Percentiles rank a stretch among this genome's conserved stretches.
Evolutionary conservation across 2,797 vertebrate genomes (phyloP).

Genomic region (Benthosema pterotum): DNA sequence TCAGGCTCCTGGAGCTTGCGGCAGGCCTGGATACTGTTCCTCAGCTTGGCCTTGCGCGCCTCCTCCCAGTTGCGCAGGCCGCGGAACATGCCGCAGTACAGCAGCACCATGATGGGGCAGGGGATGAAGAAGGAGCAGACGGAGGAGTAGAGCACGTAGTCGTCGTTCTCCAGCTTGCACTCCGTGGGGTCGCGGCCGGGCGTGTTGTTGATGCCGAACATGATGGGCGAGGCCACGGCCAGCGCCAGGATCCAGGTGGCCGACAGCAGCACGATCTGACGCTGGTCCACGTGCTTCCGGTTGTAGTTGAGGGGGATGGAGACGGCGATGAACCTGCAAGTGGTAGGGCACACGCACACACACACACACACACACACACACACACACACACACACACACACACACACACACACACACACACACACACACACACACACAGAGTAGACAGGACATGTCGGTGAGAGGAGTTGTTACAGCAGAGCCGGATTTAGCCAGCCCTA

Average conservation of each 20-base stretch:
- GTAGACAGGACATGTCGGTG: no score
- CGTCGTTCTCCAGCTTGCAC: conserved; percentile 91
- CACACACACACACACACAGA: no score
- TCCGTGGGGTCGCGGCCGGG: conserved; percentile 82
- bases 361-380: no score
- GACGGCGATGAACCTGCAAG: conserved; percentile 92
- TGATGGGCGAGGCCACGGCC: conserved; percentile 91
- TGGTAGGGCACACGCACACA: conserved; percentile 1
- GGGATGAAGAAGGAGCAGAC: conserved; percentile 97
- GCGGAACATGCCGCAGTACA: conserved; percentile 92
- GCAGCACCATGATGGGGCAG: conserved; percentile 93
- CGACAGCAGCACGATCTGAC: conserved; percentile 87
- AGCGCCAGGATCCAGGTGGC: conserved; percentile 93
- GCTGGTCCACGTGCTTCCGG: conserved; percentile 87
- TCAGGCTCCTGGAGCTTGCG: conserved; percentile 75
- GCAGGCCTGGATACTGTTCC: conserved; percentile 79
- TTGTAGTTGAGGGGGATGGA: conserved; percentile 90
- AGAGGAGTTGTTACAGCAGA: no score
- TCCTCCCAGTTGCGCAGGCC: conserved; percentile 91
- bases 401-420: no score
- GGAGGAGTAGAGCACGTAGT: conserved; percentile 92
- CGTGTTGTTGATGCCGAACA: conserved; percentile 92
- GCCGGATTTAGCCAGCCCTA: no score
- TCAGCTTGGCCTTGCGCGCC: conserved; percentile 86
- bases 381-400: no score